These are phyloP conservation scores for Lytechinus variegatus DNA, from an alignment of 35 echinoderm and acorn worm genomes.

Conservation along the genomic window DNA sequence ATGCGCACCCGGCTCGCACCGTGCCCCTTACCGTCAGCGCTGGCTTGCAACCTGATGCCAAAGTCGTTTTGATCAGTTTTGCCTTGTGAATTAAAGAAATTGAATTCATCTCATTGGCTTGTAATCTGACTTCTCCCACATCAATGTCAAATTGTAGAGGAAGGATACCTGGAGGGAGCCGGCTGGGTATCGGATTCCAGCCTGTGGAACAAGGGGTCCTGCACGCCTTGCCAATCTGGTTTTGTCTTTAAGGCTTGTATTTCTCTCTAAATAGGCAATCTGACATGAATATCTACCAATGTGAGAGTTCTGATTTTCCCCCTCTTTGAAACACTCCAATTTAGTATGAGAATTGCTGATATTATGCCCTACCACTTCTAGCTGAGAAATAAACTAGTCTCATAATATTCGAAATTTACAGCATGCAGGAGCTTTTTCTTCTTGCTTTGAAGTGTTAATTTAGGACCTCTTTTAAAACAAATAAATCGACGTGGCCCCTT, in stretches of 20 bases:
- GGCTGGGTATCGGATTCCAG: neutral
- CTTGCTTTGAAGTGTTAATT: no score
- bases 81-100: neutral
- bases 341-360: no score
- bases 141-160: neutral
- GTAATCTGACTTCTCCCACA: neutral
- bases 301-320: neutral
- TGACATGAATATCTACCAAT: neutral
- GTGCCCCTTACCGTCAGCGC: neutral
- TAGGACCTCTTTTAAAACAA: no score
- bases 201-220: neutral
- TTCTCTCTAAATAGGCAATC: neutral
- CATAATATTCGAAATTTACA: no score
- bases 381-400: no score
- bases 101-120: neutral
- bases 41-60: neutral
- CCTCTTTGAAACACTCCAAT: no score
- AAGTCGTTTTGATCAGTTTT: conserved; percentile 7
- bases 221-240: neutral
- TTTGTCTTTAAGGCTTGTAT: neutral
- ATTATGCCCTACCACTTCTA: no score
- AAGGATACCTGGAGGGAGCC: neutral
- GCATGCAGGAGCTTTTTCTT: no score
- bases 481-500: no score
- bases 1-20: neutral